These are phyloP conservation scores for Apistogramma diplotaenia DNA, from an alignment of 2,113 vertebrate genomes.

Conservation along the genomic window DNA sequence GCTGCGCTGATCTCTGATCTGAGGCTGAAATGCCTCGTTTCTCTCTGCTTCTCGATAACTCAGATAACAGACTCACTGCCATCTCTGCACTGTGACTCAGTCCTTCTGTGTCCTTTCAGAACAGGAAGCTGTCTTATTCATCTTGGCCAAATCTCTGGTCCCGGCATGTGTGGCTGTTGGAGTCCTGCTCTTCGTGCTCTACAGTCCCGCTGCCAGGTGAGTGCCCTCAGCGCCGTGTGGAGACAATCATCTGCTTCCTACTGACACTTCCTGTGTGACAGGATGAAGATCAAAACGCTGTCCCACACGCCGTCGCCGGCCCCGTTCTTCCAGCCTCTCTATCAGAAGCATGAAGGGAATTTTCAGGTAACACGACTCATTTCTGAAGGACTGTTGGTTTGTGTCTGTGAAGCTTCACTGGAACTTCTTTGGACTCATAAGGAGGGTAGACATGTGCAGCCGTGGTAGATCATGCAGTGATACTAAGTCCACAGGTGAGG, in stretches of 20 bases:
- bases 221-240: background rate
- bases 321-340: constrained; percentile 58
- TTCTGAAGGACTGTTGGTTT: background rate
- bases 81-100: constrained; percentile 6
- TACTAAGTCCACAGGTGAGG: no score
- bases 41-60: no score
- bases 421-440: background rate
- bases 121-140: background rate
- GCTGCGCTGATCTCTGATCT: no score
- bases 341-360: constrained; percentile 42
- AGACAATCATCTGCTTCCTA: background rate
- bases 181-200: constrained; percentile 22
- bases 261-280: background rate
- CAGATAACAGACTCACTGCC: background rate
- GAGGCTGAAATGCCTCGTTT: no score
- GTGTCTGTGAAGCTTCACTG: background rate
- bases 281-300: constrained; percentile 56
- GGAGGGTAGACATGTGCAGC: no score
- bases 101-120: constrained; percentile 24
- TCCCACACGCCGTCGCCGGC: constrained; percentile 48
- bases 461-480: no score
- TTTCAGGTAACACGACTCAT: constrained; percentile 29
- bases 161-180: constrained; percentile 14
- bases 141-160: constrained; percentile 26
- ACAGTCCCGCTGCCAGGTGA: constrained; percentile 44